phyloP scores from a whole-genome alignment of 1,140 invertebrate genomes.

The Brachionus asplanchnoidis region DNA sequence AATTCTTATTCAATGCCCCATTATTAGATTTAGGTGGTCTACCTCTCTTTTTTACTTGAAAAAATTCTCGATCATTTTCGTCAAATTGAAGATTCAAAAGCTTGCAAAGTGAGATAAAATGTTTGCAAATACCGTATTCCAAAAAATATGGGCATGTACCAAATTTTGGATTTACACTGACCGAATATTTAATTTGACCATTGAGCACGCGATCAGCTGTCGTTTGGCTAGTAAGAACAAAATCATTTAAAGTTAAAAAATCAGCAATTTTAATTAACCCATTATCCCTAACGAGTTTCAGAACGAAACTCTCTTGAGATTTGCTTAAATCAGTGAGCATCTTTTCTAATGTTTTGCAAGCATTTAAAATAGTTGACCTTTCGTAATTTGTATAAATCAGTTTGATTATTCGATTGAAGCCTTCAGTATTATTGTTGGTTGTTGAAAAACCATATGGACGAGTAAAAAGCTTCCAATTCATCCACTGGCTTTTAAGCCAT shows the following conservation, averaged over 20 bases:
- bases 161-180: background rate
- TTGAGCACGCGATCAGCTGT: no score
- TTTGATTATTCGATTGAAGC: background rate
- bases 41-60: no score
- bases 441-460: background rate
- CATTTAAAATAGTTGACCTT: background rate
- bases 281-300: no score
- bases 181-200: no score
- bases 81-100: background rate
- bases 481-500: background rate
- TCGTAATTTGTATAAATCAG: background rate
- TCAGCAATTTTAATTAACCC: no score
- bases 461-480: background rate
- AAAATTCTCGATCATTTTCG: no score
- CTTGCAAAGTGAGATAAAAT: background rate
- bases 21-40: no score
- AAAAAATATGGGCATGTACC: background rate
- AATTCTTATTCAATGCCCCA: no score
- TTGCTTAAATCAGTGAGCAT: background rate
- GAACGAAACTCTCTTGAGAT: no score
- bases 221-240: no score
- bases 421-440: background rate
- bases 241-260: no score
- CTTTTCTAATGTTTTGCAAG: background rate
- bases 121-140: background rate